A percentile compares a stretch with the other conserved stretches of the same genome.
phyloP scores from a whole-genome alignment of 2,888 invertebrate species.

The Ennomos quercinarius region DNA sequence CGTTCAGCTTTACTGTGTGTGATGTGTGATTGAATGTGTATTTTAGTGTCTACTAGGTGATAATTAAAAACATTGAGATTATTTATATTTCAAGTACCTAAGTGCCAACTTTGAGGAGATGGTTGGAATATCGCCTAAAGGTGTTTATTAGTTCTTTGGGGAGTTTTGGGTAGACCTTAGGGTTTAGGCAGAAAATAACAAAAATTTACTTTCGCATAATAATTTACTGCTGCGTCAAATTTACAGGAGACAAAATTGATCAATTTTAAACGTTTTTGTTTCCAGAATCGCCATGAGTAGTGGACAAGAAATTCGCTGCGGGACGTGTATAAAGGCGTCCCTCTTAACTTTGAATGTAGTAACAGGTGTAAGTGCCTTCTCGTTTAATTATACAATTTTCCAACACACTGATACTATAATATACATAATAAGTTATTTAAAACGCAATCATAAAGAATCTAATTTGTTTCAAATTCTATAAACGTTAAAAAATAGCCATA shows the following conservation, averaged over 20 bases:
- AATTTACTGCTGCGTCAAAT: no score
- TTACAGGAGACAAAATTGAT: no score
- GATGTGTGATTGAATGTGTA: constrained; percentile 1
- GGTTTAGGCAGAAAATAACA: no score
- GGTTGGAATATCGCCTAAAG: no score
- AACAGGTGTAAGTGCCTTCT: constrained; percentile 90
- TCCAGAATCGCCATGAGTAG: constrained; percentile 90
- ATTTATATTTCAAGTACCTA: not conserved
- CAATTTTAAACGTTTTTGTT: constrained; percentile 12
- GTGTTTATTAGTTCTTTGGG: no score
- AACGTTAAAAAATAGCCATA: not conserved
- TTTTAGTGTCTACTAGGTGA: constrained; percentile 1
- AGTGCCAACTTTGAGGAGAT: not conserved
- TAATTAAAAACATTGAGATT: not conserved
- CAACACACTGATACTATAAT: no score
- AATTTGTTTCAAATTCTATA: no score
- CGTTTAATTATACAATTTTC: no score
- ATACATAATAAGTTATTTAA: no score
- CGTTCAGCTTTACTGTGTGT: constrained; percentile 6
- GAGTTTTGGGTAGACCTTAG: no score
- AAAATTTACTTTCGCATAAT: no score
- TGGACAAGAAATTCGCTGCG: constrained; percentile 93
- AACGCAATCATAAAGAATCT: no score
- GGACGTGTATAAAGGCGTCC: constrained; percentile 94
- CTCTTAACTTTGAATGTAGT: constrained; percentile 93